Evolutionary conservation across 1,140 invertebrate genomes (phyloP), one percentile per base, ranked within the genome.

Genomic region (Cherax quadricarinatus): DNA sequence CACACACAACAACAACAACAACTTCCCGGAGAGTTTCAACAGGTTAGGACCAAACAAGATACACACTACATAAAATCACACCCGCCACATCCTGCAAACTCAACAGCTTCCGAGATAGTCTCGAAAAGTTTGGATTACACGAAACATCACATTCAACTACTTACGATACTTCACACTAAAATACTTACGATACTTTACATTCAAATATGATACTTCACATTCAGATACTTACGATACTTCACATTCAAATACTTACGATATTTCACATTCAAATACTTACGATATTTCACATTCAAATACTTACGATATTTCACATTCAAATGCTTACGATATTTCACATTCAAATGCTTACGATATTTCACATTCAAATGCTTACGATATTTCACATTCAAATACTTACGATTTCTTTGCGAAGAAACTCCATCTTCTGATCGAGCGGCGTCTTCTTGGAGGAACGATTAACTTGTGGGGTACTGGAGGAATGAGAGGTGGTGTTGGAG

Each of bases 341-440:
- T 21, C 41, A 57, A 10, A 14, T 12, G 1, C 24, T 51, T n/a
- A 7, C 7, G 14, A 57, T 57, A 7, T 0, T 10, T 57, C 12
- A 30, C 14, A 10, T 24, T 53, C 48, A 5, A 3, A 78, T 18
- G 75, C 16, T 24, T 16, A 14, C 30, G 18, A 86, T 51, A 62
- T n/a, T 48, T 66, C 62, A 51, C 21, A 21, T 73, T 14, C 60
- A n/a, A 53, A 24, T 70, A 90, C 89, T 91, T 80, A 91, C 89
- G 70, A 91, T 91, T 86, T 91, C 89, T 81, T 91, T 91, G 84
- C 89, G 89, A 70, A 91, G 89, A 51, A 91, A 91, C 21, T 91
- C 75, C 89, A 91, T 91, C 78, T 91, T 91, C 16, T 84, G 82
- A 73, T 91, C 89, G 82, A 91, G 83, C 73, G 83, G 81, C 48